These are phyloP conservation scores for Ammodytes dubius DNA, from an alignment of 2,113 vertebrate species.

Conservation along the genomic window DNA sequence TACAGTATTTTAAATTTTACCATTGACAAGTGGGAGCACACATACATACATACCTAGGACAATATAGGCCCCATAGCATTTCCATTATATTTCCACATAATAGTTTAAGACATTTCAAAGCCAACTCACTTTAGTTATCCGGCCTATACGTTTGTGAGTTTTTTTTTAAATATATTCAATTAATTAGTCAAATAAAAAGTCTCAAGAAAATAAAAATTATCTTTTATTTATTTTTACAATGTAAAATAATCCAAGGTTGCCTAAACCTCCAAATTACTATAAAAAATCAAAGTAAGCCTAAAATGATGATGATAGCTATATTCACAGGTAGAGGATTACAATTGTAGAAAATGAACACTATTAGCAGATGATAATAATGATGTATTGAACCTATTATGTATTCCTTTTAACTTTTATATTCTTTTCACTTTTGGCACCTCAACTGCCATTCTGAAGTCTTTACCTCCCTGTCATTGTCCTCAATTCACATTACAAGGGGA, in stretches of 20 bases:
- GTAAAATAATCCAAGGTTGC: background rate
- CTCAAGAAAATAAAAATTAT: too few species aligned
- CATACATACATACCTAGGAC: too few species aligned
- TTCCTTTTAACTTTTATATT: background rate
- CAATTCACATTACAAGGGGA: background rate
- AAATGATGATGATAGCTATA: background rate
- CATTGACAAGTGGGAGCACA: too few species aligned
- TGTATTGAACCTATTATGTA: background rate
- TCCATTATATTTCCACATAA: too few species aligned
- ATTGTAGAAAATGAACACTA: background rate
- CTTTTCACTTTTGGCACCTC: background rate
- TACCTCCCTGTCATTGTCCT: background rate
- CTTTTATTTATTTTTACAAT: too few species aligned
- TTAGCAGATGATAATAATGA: background rate
- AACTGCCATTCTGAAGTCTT: constrained; percentile 4
- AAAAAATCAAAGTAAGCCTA: background rate
- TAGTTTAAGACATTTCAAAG: too few species aligned
- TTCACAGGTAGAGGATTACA: background rate
- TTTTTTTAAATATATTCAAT: too few species aligned
- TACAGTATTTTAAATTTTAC: too few species aligned
- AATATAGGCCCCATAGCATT: too few species aligned
- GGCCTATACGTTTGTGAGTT: too few species aligned
- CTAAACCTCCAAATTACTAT: background rate
- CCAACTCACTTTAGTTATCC: too few species aligned
- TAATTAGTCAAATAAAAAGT: too few species aligned